Percentiles rank a stretch among this genome's conserved stretches.
These are phyloP conservation scores for Delphinus delphis DNA, from an alignment of 2,113 vertebrate species.

Conservation along the genomic window DNA sequence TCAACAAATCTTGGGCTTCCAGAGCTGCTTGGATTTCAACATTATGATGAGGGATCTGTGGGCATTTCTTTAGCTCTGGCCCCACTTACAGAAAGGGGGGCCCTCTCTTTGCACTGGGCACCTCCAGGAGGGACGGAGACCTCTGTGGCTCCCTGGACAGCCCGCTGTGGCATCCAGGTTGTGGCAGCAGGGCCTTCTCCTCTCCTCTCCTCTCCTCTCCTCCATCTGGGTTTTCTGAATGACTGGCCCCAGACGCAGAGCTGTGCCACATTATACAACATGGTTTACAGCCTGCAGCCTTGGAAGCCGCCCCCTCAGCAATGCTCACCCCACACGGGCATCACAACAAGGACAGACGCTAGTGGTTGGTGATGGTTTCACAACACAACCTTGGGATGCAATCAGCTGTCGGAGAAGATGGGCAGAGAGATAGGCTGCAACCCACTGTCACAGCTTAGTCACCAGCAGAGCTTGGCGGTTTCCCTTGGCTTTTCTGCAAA, in stretches of 20 bases:
- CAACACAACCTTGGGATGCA: neutral
- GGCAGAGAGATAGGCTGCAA: neutral
- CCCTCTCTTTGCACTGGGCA: neutral
- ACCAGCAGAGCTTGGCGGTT: neutral
- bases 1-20: neutral
- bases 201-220: neutral
- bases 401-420: neutral
- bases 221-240: neutral
- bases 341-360: neutral
- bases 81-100: neutral
- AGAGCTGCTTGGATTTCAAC: neutral
- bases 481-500: conserved; percentile 6
- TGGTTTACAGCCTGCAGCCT: neutral
- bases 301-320: neutral
- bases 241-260: neutral
- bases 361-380: neutral
- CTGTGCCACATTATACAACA: neutral
- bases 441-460: neutral
- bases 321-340: accelerated
- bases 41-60: neutral
- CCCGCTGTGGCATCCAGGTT: accelerated
- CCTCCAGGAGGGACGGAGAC: neutral
- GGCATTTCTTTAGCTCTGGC: neutral
- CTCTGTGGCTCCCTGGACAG: neutral
- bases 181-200: neutral